Evolutionary conservation across 37 sponge, comb jelly and placozoan species (phyloP).

Genomic region (Cliona cf. orientalis): DNA sequence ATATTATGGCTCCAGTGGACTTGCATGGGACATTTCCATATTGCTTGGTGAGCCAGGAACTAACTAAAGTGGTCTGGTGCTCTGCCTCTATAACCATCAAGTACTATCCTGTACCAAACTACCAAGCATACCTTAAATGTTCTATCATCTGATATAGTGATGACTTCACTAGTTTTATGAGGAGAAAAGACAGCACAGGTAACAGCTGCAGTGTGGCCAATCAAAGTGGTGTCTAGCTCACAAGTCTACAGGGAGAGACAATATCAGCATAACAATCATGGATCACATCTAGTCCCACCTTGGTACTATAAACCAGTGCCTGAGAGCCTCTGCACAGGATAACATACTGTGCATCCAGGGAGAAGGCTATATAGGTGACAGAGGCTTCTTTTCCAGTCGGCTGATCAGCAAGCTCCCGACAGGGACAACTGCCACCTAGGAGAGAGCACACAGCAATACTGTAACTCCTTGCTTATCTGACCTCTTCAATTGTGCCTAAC

Average conservation of each 20-base stretch:
- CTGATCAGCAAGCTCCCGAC: too few relatives aligned
- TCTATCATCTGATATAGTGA: constrained; percentile 80
- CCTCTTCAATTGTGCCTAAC: too few relatives aligned
- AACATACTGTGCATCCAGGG: too few relatives aligned
- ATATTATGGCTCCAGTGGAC: not conserved
- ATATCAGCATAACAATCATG: not conserved
- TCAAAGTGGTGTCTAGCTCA: constrained; percentile 51
- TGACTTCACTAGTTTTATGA: constrained; percentile 22
- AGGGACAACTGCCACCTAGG: too few relatives aligned
- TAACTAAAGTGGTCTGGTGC: not conserved
- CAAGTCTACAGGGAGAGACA: constrained; percentile 7
- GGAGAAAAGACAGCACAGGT: constrained; percentile 47
- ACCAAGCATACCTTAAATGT: constrained; percentile 88
- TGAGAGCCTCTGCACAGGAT: too few relatives aligned
- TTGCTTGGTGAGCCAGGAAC: not conserved
- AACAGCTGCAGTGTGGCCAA: constrained; percentile 62
- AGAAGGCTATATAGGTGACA: too few relatives aligned
- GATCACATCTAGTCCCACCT: not conserved
- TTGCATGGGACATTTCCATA: not conserved
- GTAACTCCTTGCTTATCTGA: too few relatives aligned
- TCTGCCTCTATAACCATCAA: not conserved
- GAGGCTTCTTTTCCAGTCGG: too few relatives aligned
- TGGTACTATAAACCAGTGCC: too few relatives aligned
- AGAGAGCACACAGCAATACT: too few relatives aligned
- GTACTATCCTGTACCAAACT: too few relatives aligned